Base-by-base conservation (phyloP, 35 echinoderm and acorn worm species). In the Nesometra sesokonis region DNA sequence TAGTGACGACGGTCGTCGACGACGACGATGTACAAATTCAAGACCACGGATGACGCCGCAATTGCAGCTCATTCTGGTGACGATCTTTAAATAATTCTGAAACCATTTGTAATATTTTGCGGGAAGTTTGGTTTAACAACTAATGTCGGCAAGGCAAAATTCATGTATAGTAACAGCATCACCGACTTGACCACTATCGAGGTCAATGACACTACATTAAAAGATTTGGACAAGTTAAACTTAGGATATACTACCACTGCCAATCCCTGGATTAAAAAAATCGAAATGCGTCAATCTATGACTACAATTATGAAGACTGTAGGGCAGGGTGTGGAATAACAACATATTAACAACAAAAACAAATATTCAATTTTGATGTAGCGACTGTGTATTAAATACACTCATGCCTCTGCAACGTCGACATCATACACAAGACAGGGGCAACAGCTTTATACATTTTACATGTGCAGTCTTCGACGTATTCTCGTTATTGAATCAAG, bases 301-400 rank as follows among this genome's bases (percentile, higher is more conserved):
- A 47, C 57, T 57, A 27, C 82, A 76, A 47, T 47, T 29, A 79
- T 88, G 80, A 30, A 35, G 82, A 80, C 89, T 93, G 31, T 79
- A 29, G 23, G 85, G n/a, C n/a, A n/a, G 87, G 85, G 91, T 89
- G 27, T 93, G 91, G 91, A n/a, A 32, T 0, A 89, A 90, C 81
- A 47, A 79, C 37, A 47, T n/a, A n/a, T n/a, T n/a, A 79, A 47
- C 78, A 30, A 17, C 23, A 32, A 34, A 77, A 27, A 81, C 86
- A 77, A 88, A 88, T 34, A 3, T 88, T 21, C 0, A 46, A 52
- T 0, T 82, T 13, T 47, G 82, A 35, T n/a, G n/a, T n/a, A 32
- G 79, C 35, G 8, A n/a, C n/a, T 82, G 36, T 46, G 35, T 88
- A 3, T 15, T 88, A 11, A 33, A 37, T n/a, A n/a, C 87, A 0